Conservation (phyloP, 2,797 vertebrate genomes). For the Pantherophis vulpinus region DNA sequence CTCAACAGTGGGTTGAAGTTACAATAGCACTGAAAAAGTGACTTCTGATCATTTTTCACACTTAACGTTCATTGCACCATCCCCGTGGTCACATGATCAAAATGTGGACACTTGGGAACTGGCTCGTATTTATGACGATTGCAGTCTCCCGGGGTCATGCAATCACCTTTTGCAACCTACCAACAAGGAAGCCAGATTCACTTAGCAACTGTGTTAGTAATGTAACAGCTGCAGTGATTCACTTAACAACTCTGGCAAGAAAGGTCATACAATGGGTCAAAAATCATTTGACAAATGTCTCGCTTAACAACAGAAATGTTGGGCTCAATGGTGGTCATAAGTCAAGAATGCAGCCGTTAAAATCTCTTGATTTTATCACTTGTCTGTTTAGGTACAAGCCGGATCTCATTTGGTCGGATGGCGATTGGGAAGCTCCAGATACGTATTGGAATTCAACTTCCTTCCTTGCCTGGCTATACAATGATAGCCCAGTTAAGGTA, state of each 20-base stretch:
- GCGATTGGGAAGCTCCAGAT: constrained; percentile 91
- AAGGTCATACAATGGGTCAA: background rate
- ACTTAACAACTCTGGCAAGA: background rate
- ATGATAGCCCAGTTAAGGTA: constrained; percentile 90
- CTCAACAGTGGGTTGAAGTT: too few relatives aligned
- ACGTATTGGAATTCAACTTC: constrained; percentile 94
- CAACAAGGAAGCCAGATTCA: background rate
- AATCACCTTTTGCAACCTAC: background rate
- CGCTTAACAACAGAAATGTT: background rate
- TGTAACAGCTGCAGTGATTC: background rate
- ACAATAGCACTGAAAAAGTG: too few relatives aligned
- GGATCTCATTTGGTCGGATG: constrained; percentile 91
- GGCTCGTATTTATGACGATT: background rate
- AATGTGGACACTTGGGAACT: background rate
- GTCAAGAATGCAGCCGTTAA: background rate
- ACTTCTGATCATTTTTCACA: too few relatives aligned
- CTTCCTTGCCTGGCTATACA: constrained; percentile 97
- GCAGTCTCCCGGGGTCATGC: background rate
- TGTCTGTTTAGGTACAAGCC: constrained; percentile 80
- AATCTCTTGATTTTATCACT: constrained; percentile 10
- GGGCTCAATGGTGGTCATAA: background rate
- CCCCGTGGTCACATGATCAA: too few relatives aligned
- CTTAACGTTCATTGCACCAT: too few relatives aligned
- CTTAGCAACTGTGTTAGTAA: background rate
- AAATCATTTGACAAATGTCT: background rate